Base-by-base conservation (phyloP, 2,888 invertebrate species). In the Polymixis lichenea region DNA sequence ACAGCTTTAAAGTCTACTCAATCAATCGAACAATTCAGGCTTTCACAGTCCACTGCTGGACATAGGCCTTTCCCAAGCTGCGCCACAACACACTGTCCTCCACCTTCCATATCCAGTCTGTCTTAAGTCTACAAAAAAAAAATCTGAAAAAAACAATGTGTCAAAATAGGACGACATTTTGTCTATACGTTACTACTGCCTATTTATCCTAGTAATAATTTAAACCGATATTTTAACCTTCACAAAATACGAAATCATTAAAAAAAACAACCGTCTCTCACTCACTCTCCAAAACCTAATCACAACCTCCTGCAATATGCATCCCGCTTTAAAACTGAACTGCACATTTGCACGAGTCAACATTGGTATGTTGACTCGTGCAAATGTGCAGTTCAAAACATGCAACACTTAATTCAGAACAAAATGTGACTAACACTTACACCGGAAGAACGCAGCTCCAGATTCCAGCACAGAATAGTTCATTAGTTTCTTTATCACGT, bases 401-500 rank as follows among this genome's bases (percentile, higher is more conserved):
- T 22, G 60, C 38, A 70, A 25, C 61, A 28, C 11, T 60, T 65
- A 46, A 62, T 19, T 13, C 15, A 17, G 66, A 75, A 73, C 70
- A 80, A 72, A 78, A 77, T 84, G 76, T 78, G 78, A 77, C 67
- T 65, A 66, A 66, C 72, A 71, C 67, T 70, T 72, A 76, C 79
- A 84, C 86, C 89, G 87, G 89, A 90, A 89, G 89, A 72, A 71
- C 83, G 75, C 62, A 72, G 73, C 85, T 87, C 86, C 78, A 87
- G 90, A 92, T 92, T 91, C 91, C 90, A 81, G 80, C 72, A 87
- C 78, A 86, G 74, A 82, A 86, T 76, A 85, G 84, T 90, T 90
- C 91, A 93, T 94, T 93, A 92, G 90, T 91, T 91, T 88, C 91
- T 91, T 91, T 89, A 90, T 86, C 84, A 83, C 83, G 84, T 75